Percentiles rank a stretch among this genome's conserved stretches.
Evolutionary conservation across 2,113 vertebrate species (phyloP).

Genomic region (Grantiella picta): DNA sequence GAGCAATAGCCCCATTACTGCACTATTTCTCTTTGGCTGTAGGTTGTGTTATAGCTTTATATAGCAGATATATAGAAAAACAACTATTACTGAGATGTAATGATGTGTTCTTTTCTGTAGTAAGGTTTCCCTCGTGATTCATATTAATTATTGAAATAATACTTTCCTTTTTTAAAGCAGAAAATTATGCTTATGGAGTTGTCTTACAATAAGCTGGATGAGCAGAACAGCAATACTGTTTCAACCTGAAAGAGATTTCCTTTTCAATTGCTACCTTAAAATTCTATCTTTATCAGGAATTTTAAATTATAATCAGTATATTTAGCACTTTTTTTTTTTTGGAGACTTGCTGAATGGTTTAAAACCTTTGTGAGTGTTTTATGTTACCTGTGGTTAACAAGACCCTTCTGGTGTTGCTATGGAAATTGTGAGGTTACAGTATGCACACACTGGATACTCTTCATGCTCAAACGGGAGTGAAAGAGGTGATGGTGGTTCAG

Average conservation of each 20-base stretch:
- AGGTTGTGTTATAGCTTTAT: not conserved
- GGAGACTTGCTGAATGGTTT: not conserved
- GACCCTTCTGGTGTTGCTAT: slow-evolving; percentile 39
- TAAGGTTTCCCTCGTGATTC: slow-evolving; percentile 1
- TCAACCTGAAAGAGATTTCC: not conserved
- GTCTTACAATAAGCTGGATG: not conserved
- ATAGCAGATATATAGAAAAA: not conserved
- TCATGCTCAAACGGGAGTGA: not conserved
- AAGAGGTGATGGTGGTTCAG: not conserved
- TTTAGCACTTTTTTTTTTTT: not conserved
- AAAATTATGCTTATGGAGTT: not conserved
- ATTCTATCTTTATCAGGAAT: not conserved
- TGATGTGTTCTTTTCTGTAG: slow-evolving; percentile 2
- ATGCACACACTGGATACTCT: not conserved
- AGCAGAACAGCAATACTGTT: not conserved
- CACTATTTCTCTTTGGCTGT: not conserved
- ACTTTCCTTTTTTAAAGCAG: not conserved
- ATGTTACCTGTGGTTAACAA: not conserved
- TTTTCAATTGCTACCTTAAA: not conserved
- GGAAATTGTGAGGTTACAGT: slow-evolving; percentile 16
- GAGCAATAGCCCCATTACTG: slow-evolving; percentile 69
- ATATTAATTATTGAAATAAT: not conserved
- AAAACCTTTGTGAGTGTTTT: not conserved
- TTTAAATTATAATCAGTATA: not conserved
- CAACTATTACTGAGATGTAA: slow-evolving; percentile 9